Conservation (phyloP, 2,888 invertebrate genomes). For the Nudaria mundana region DNA sequence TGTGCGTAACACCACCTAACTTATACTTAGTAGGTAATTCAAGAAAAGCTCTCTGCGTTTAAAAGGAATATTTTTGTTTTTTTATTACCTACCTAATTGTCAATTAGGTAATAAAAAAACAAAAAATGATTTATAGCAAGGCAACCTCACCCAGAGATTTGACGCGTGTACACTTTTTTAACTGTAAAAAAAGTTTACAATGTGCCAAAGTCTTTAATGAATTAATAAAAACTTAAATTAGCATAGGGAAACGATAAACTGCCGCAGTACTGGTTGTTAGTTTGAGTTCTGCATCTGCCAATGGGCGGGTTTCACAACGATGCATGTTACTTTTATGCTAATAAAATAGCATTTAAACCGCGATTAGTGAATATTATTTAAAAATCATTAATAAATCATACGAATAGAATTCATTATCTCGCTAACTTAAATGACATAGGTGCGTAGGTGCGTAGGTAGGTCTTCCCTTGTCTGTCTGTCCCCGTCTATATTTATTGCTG, state of each 20-base stretch:
- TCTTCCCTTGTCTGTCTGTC: too few relatives aligned
- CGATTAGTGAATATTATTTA: slow-evolving; percentile 46
- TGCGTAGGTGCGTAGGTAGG: slow-evolving; percentile 10
- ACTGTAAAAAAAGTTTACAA: slow-evolving; percentile 56
- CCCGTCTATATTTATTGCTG: too few relatives aligned
- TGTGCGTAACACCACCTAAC: too few relatives aligned
- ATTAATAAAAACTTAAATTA: slow-evolving; percentile 56
- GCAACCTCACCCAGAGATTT: slow-evolving; percentile 37
- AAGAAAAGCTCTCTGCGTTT: too few relatives aligned
- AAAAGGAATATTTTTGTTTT: too few relatives aligned
- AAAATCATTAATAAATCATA: too few relatives aligned
- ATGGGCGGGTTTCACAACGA: slow-evolving; percentile 56
- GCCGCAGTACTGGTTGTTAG: slow-evolving; percentile 17
- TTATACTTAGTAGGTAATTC: too few relatives aligned
- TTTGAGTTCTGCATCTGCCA: slow-evolving; percentile 58
- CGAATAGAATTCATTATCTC: too few relatives aligned
- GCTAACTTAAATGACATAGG: slow-evolving; percentile 18
- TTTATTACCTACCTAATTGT: too few relatives aligned
- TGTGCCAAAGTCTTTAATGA: slow-evolving; percentile 40
- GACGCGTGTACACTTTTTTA: slow-evolving; percentile 65
- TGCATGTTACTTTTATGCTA: slow-evolving; percentile 67
- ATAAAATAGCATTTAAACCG: slow-evolving; percentile 44
- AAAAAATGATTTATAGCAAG: slow-evolving; percentile 33
- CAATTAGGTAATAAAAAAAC: slow-evolving; percentile 28
- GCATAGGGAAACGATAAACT: slow-evolving; percentile 60